phyloP scores from a whole-genome alignment of 2,797 vertebrate genomes.

The Chelonia mydas region DNA sequence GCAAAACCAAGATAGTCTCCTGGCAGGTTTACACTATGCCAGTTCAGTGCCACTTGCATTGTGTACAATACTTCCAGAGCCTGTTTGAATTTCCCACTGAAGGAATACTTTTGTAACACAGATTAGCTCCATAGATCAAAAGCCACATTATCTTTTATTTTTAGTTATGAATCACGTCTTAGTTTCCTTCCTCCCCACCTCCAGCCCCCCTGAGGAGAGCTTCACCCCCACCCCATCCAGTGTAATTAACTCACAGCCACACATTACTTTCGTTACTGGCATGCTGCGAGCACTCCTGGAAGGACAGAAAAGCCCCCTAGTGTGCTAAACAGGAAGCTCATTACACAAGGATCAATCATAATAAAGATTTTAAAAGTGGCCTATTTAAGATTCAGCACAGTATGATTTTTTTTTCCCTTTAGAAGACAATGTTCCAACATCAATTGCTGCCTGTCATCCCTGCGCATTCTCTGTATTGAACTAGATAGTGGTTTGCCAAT shows the following conservation, averaged over 20 bases:
- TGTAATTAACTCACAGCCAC: rapidly evolving
- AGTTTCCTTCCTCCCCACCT: not conserved
- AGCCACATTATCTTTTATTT: not conserved
- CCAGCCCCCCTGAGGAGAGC: not conserved
- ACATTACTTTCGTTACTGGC: not conserved
- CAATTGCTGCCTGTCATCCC: rapidly evolving
- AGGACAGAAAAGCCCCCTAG: not conserved
- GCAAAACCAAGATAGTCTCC: not conserved
- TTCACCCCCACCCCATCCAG: not conserved
- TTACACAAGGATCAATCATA: not conserved
- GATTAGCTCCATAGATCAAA: not conserved
- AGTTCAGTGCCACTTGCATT: not conserved
- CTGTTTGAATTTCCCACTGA: not conserved
- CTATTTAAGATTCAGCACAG: not conserved
- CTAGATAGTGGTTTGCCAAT: not conserved
- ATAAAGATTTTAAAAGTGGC: not conserved
- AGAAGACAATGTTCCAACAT: not conserved
- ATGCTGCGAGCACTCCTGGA: not conserved
- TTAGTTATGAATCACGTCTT: not conserved
- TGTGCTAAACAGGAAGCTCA: rapidly evolving
- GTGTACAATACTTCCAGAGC: not conserved
- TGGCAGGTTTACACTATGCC: not conserved
- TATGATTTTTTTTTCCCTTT: not conserved
- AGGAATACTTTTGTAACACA: not conserved
- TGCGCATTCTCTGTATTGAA: not conserved